Evolutionary conservation across 2,113 vertebrate species (phyloP).

Genomic region (Caranx ignobilis): DNA sequence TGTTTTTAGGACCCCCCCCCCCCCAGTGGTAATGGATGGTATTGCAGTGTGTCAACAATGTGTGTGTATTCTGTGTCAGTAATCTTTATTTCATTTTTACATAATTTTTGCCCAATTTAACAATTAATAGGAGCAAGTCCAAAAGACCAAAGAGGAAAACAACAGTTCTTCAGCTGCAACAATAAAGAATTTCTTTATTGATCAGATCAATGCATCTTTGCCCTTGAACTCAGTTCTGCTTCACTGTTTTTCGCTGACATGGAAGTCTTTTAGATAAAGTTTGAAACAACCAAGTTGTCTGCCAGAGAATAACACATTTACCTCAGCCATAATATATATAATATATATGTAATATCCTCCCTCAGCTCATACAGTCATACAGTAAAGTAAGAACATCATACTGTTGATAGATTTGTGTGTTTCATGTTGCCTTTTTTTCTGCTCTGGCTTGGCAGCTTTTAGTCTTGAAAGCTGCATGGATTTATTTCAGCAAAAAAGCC

Average conservation of each 20-base stretch:
- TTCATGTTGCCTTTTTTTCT: neutral
- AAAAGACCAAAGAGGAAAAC: too few relatives aligned
- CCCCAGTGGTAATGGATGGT: neutral
- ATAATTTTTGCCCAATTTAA: too few relatives aligned
- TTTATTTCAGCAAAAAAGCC: neutral
- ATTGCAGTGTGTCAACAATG: neutral
- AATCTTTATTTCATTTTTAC: neutral
- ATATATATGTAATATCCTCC: neutral
- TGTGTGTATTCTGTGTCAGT: neutral
- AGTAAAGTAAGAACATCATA: neutral
- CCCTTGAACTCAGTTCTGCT: too few relatives aligned
- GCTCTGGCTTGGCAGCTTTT: neutral
- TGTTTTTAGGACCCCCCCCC: neutral
- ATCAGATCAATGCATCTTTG: too few relatives aligned
- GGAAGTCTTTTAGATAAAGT: too few relatives aligned
- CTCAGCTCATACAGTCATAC: slow-evolving; percentile 12
- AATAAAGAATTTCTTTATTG: too few relatives aligned
- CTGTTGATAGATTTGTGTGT: neutral
- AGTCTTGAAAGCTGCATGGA: neutral
- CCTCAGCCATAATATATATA: neutral
- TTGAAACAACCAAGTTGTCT: slow-evolving; percentile 10
- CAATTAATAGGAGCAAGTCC: too few relatives aligned
- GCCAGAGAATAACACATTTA: slow-evolving; percentile 5
- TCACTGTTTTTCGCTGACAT: too few relatives aligned
- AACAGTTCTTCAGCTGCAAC: too few relatives aligned